Base-by-base conservation (phyloP, 2,888 invertebrate species). In the Protonemura montana region DNA sequence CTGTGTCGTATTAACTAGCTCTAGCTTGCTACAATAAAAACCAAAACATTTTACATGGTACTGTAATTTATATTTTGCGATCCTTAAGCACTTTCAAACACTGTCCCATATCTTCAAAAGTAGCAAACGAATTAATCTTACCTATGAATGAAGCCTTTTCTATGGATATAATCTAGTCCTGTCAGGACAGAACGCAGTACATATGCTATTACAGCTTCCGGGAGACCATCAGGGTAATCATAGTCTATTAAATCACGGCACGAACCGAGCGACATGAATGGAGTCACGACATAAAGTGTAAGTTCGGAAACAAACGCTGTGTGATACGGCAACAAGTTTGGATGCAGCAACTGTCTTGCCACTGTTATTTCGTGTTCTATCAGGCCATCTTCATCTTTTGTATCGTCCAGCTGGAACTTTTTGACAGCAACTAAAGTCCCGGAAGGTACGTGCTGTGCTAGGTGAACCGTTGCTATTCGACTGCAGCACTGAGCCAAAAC, bases 81-180 rank as follows among this genome's bases (percentile, higher is more conserved):
- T 35, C 10, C 35, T 35, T 3, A 35, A 35, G 35, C 35, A 35
- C 5, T 3, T 6, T 35, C 35, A 35, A 6, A 35, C 35, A 35
- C n/a, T n/a, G n/a, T n/a, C n/a, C n/a, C n/a, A n/a, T n/a, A n/a
- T n/a, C n/a, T n/a, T n/a, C n/a, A n/a, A n/a, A n/a, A n/a, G n/a
- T n/a, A n/a, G n/a, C n/a, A n/a, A n/a, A n/a, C n/a, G n/a, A n/a
- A n/a, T n/a, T n/a, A n/a, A n/a, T 59, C 28, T 90, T 89, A 96
- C 96, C 96, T 95, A 91, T 98, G 98, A 89, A 98, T 96, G 90
- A 95, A 95, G 86, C 96, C 95, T 90, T 95, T 95, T 88, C 94
- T 94, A 91, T 98, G 98, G 87, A 98, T 93, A 91, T 98, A 98
- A 89, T 96, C 94, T 81, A 98, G 92, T 0, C 96, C 98, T 85